Conservation (phyloP, 2,113 vertebrate genomes). For the Colistium nudipinnis region DNA sequence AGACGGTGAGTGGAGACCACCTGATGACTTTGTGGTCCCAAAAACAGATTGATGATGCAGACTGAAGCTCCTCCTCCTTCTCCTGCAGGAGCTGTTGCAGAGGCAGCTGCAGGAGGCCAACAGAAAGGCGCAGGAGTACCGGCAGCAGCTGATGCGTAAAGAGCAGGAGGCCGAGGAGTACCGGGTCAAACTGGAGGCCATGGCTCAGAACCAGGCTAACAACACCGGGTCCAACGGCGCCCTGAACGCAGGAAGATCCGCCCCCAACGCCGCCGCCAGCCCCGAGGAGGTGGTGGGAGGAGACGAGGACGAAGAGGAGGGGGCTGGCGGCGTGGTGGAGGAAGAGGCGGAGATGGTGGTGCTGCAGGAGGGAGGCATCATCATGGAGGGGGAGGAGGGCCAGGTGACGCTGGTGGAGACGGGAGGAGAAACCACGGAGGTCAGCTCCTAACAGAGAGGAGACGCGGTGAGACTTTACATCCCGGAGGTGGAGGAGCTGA, state of each 20-base stretch:
- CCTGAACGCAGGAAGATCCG: background rate
- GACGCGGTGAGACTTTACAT: too few relatives aligned
- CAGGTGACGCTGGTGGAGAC: constrained; percentile 78
- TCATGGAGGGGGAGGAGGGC: constrained; percentile 80
- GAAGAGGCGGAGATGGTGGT: constrained; percentile 79
- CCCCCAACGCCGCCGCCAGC: constrained; percentile 37
- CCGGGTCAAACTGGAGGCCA: constrained; percentile 85
- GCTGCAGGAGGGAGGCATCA: constrained; percentile 78
- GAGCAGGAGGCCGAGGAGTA: constrained; percentile 90
- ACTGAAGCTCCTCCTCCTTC: too few relatives aligned
- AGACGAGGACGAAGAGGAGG: constrained; percentile 65
- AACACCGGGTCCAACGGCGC: constrained; percentile 2
- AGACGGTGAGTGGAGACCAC: constrained; percentile 74
- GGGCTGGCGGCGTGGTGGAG: constrained; percentile 59
- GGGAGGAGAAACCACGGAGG: constrained; percentile 61
- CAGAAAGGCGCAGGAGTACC: constrained; percentile 86
- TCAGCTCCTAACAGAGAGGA: constrained; percentile 70
- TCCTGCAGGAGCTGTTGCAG: constrained; percentile 79
- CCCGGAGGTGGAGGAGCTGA: background rate
- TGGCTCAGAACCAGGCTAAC: constrained; percentile 79
- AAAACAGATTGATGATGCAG: background rate
- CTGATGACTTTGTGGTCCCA: background rate
- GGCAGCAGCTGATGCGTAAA: constrained; percentile 86
- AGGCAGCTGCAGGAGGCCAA: constrained; percentile 88
- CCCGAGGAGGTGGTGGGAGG: constrained; percentile 72